Conservation (phyloP, 1,140 invertebrate species). For the Aphidius gifuensis region DNA sequence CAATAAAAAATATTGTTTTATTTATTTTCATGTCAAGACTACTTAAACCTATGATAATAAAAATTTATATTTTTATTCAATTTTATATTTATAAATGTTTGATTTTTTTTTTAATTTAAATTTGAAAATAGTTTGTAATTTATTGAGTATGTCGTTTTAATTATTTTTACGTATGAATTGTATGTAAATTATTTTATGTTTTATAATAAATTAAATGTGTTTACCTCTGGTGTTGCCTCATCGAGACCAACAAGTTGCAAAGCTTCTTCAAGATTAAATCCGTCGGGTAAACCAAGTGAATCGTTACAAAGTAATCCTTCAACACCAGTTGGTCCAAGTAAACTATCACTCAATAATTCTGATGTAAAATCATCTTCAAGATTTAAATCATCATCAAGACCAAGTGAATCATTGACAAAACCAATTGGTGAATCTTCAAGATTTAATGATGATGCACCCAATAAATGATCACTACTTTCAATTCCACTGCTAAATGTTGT, state of each 20-base stretch:
- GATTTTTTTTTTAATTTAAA: not conserved
- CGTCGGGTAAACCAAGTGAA: constrained; percentile 53
- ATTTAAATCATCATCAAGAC: constrained; percentile 42
- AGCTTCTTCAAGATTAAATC: constrained; percentile 71
- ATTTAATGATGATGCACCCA: constrained; percentile 39
- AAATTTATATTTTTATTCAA: not conserved
- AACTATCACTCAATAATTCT: constrained; percentile 43
- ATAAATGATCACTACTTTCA: constrained; percentile 33
- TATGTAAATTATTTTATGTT: too few relatives aligned
- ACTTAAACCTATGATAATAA: not conserved
- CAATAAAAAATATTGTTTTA: not conserved
- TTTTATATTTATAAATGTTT: not conserved
- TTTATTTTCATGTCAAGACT: too few relatives aligned
- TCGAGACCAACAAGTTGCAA: constrained; percentile 70
- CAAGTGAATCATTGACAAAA: constrained; percentile 47
- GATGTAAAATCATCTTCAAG: constrained; percentile 52
- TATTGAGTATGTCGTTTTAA: too few relatives aligned
- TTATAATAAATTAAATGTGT: constrained; percentile 17
- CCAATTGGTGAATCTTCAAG: constrained; percentile 44
- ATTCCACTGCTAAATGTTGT: constrained; percentile 13
- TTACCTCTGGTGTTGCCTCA: constrained; percentile 59
- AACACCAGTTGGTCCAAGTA: constrained; percentile 42
- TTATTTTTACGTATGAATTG: too few relatives aligned
- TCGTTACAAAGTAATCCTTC: constrained; percentile 50
- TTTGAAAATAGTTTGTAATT: too few relatives aligned